Percentiles rank a stretch among this genome's conserved stretches.
These are phyloP conservation scores for Rhynchonema sp. DNA, from an alignment of 2,888 invertebrate genomes.

Conservation along the genomic window DNA sequence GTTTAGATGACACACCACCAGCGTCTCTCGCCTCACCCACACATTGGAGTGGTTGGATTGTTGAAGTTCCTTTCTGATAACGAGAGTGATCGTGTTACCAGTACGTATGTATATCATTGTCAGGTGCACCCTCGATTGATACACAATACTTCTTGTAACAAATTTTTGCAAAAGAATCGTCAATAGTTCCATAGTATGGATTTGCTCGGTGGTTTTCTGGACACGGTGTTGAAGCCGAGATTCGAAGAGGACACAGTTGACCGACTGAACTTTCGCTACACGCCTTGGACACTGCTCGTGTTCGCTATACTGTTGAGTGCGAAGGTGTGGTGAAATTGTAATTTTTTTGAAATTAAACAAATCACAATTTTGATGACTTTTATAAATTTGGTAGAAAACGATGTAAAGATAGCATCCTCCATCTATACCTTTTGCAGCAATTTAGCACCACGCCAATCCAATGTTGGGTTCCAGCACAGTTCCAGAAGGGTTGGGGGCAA, in stretches of 20 bases:
- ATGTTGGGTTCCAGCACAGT: conserved; percentile 33
- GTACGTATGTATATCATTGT: too few relatives aligned
- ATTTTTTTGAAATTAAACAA: background rate
- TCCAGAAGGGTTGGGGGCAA: conserved; percentile 32
- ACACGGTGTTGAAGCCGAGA: background rate
- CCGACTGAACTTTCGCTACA: conserved; percentile 31
- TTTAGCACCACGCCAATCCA: conserved; percentile 21
- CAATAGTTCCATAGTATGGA: background rate
- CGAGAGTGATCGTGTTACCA: too few relatives aligned
- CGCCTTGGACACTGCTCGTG: conserved; percentile 29
- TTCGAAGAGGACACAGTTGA: conserved; percentile 32
- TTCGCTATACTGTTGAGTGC: conserved; percentile 30
- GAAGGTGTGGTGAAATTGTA: conserved; percentile 24
- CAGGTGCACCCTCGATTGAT: too few relatives aligned
- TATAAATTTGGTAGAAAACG: background rate
- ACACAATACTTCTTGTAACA: background rate
- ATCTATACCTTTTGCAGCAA: conserved; percentile 16
- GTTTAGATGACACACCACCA: too few relatives aligned
- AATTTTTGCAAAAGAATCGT: background rate
- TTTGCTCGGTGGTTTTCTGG: background rate
- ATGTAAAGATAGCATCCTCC: conserved; percentile 25
- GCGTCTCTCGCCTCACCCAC: too few relatives aligned
- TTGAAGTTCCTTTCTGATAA: too few relatives aligned
- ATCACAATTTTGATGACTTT: background rate
- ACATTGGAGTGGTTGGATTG: too few relatives aligned